Percentiles rank a stretch among this genome's conserved stretches.
phyloP scores from a whole-genome alignment of 2,888 invertebrate genomes.

The Apamea anceps region DNA sequence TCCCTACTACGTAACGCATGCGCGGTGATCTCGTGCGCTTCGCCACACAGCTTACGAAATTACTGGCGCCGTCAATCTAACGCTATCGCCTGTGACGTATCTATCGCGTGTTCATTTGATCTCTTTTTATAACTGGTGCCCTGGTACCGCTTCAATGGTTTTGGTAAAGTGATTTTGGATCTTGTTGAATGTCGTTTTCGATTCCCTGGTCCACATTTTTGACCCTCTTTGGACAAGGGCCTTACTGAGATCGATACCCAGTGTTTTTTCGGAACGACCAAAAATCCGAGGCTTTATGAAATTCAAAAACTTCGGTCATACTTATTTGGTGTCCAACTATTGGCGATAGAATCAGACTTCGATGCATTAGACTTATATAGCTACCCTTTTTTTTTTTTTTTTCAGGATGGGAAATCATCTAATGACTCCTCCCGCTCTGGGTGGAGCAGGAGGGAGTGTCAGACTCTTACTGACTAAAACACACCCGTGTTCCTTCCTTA shows the following conservation, averaged over 20 bases:
- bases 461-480: too few relatives aligned
- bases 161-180: slow-evolving; percentile 41
- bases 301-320: too few relatives aligned
- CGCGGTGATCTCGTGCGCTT: slow-evolving; percentile 69
- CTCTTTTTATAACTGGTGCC: slow-evolving; percentile 52
- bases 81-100: slow-evolving; percentile 79
- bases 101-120: slow-evolving; percentile 61
- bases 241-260: background rate
- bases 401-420: too few relatives aligned
- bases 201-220: slow-evolving; percentile 15
- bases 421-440: too few relatives aligned
- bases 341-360: background rate
- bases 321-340: background rate
- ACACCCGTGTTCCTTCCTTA: too few relatives aligned
- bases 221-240: background rate
- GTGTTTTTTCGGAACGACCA: background rate
- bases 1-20: slow-evolving; percentile 38
- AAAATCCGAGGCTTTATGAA: background rate
- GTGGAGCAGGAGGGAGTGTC: too few relatives aligned
- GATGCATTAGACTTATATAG: too few relatives aligned
- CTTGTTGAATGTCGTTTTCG: slow-evolving; percentile 25
- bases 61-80: slow-evolving; percentile 81
- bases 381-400: too few relatives aligned
- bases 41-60: slow-evolving; percentile 79
- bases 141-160: slow-evolving; percentile 57